phyloP scores from a whole-genome alignment of 2,797 vertebrate genomes.

The Phoeniculus purpureus region DNA sequence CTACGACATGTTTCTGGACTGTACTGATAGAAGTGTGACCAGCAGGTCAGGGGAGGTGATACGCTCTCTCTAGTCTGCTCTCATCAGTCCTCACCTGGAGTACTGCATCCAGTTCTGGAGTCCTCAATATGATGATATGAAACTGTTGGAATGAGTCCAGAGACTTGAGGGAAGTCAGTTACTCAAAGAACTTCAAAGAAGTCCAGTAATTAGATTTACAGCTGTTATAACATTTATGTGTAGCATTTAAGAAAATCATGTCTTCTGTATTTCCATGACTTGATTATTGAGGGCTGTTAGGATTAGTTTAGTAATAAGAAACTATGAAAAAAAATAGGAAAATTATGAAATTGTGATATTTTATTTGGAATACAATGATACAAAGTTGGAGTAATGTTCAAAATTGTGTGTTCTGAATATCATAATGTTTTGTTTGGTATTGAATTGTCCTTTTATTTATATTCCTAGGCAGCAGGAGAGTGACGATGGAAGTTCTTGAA shows the following conservation, averaged over 20 bases:
- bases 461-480: conserved; percentile 82
- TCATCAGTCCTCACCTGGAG: no score
- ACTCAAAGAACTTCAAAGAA: not conserved
- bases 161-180: not conserved
- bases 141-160: no score
- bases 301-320: not conserved
- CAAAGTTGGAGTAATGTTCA: not conserved
- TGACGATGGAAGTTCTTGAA: conserved; percentile 87
- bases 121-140: no score
- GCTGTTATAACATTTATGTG: not conserved
- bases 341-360: not conserved
- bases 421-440: not conserved
- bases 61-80: no score
- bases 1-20: not conserved
- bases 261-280: not conserved
- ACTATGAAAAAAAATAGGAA: not conserved
- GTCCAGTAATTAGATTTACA: not conserved
- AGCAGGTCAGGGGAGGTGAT: no score
- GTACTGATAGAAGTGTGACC: no score
- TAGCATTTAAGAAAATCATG: not conserved
- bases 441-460: not conserved
- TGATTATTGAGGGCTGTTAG: not conserved
- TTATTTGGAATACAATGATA: not conserved
- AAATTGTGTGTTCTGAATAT: not conserved
- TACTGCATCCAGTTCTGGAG: no score